A percentile compares a stretch with the other conserved stretches of the same genome.
Evolutionary conservation across 2,797 vertebrate genomes (phyloP).

Genomic region (Pseudomugil gertrudae): DNA sequence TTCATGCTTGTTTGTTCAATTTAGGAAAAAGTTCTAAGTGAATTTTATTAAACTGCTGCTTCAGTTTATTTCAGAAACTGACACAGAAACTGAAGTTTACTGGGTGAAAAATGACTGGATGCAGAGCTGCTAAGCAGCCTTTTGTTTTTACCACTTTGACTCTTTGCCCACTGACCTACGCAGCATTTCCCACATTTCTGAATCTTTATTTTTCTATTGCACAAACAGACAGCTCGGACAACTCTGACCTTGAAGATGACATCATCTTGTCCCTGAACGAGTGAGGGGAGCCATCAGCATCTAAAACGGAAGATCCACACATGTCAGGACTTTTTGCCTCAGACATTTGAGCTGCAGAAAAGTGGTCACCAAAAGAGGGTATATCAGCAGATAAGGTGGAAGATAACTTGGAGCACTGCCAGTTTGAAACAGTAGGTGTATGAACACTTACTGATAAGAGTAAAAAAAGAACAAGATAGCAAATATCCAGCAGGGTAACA

Average conservation of each 20-base stretch:
- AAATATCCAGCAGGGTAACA: neutral
- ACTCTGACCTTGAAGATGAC: slow-evolving; percentile 97
- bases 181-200: slow-evolving; percentile 30
- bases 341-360: slow-evolving; percentile 43
- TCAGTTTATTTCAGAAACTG: slow-evolving; percentile 21
- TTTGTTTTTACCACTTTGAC: slow-evolving; percentile 40
- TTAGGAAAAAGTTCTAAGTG: slow-evolving; percentile 15
- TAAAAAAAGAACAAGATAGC: slow-evolving; percentile 16
- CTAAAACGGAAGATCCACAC: slow-evolving; percentile 31
- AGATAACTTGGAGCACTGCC: slow-evolving; percentile 60
- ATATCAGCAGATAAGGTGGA: slow-evolving; percentile 41
- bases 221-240: slow-evolving; percentile 94
- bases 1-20: slow-evolving; percentile 30
- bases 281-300: slow-evolving; percentile 53
- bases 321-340: slow-evolving; percentile 50
- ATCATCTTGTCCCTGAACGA: slow-evolving; percentile 93
- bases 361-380: slow-evolving; percentile 32
- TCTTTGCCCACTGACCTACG: slow-evolving; percentile 30
- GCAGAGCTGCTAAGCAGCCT: slow-evolving; percentile 3
- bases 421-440: slow-evolving; percentile 49
- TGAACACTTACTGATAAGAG: slow-evolving; percentile 39
- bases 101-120: neutral
- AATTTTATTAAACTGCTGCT: slow-evolving; percentile 38
- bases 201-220: slow-evolving; percentile 47
- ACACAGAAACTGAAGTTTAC: slow-evolving; percentile 13